These are phyloP conservation scores for Asobara japonica DNA, from an alignment of 1,140 invertebrate species.

Conservation along the genomic window DNA sequence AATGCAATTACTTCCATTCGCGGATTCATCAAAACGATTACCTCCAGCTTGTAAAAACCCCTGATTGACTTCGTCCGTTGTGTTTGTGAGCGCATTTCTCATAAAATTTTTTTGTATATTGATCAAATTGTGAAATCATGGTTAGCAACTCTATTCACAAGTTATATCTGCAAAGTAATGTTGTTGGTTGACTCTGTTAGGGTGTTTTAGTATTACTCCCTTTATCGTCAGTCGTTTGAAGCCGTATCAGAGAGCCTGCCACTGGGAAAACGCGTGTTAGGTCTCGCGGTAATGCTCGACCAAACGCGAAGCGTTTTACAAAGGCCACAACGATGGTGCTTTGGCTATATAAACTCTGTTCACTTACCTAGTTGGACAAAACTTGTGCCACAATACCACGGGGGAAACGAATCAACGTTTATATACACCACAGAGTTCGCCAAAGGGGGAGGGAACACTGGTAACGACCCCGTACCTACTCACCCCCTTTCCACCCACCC, in stretches of 20 bases:
- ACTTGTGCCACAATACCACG: constrained; percentile 7
- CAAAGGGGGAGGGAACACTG: neutral
- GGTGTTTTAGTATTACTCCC: constrained; percentile 3
- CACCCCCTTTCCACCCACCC: neutral
- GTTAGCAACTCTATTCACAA: neutral
- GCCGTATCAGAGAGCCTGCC: constrained; percentile 1
- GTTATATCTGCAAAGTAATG: neutral
- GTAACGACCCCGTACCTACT: neutral
- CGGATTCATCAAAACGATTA: no score
- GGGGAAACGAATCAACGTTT: constrained; percentile 13
- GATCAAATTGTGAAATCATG: neutral
- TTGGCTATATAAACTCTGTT: constrained; percentile 12
- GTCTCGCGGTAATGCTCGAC: constrained; percentile 14
- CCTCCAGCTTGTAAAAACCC: no score
- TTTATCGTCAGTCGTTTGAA: constrained; percentile 11
- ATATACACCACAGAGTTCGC: constrained; percentile 4
- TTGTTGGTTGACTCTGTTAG: neutral
- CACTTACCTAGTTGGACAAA: constrained; percentile 15
- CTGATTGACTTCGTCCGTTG: no score
- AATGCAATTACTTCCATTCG: no score
- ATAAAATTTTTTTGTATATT: no score
- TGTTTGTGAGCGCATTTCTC: no score
- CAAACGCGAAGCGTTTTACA: constrained; percentile 10
- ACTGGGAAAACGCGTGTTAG: constrained; percentile 12
- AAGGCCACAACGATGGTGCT: constrained; percentile 11